Evolutionary conservation across 2,113 vertebrate genomes (phyloP), one percentile per base, ranked within the genome.

Genomic region (Albula glossodonta): DNA sequence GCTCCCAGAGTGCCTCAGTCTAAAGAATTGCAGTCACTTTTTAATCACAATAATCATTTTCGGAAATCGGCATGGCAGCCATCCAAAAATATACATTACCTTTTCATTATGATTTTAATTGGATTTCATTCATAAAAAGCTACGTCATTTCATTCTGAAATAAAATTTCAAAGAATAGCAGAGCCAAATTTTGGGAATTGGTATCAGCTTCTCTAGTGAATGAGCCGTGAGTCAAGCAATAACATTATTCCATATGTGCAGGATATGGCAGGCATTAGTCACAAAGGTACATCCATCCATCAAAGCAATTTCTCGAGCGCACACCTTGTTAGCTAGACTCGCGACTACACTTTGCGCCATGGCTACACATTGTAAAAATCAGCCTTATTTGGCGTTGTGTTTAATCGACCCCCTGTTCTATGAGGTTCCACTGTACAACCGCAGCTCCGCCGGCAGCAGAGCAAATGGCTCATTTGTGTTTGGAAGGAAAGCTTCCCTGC

Each of bases 401-500:
- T 85, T 79, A 85, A 53, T 57, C 60, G 52, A 80, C 84, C 84
- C 31, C 63, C 22, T 74, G 70, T 74, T 85, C 22, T 51, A 81
- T 22, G 31, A 51, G 41, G 5, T 4, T 52, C 25, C 25, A 19
- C 48, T 57, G 80, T 81, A 51, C 52, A 53, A 56, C 53, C 5
- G 51, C 41, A 41, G 41, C 51, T 53, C 85, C 82, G 19, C 49
- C 51, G 5, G 25, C 80, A 78, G 48, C 57, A 63, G 25, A 86
- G 82, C 66, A 87, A 63, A 83, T 66, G 70, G 49, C 51, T 86
- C 51, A 52, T 84, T 60, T 86, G 77, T 86, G 63, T 80, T 88
- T 90, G 86, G 88, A 91, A 85, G 13, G 85, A 89, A 90, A 89
- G 86, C 89, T 78, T 84, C 87, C 88, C 88, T 89, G 84, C 49